Base-by-base conservation (phyloP, 2,888 invertebrate genomes). In the Diplazon laetatorius region DNA sequence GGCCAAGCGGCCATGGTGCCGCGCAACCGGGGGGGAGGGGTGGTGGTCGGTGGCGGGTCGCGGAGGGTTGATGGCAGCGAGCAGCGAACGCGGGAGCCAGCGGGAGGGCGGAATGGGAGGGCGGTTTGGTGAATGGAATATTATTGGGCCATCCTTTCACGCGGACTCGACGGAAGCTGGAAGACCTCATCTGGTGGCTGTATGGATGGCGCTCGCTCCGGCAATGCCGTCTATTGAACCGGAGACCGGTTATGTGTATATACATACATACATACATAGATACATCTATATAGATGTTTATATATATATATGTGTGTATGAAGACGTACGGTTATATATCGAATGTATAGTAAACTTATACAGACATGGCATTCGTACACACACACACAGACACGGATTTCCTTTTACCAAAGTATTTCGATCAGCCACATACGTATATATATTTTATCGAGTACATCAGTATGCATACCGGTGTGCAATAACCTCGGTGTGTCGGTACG, bases 101-200 rank as follows among this genome's bases (percentile, higher is more conserved):
- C 82, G 82, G 80, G 78, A 72, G 46, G 73, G 59, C 18, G 69
- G 69, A 80, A 82, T 78, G 80, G 83, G 80, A 66, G 85, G 85
- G 82, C 80, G 87, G 84, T 88, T 89, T 85, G 86, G 86, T 90
- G 90, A 91, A 91, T 91, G 90, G 90, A 90, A 91, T 91, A 91
- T 91, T 91, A 91, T 91, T 91, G 91, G 90, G 90, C 89, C 90
- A 90, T 91, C 91, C 90, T 91, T 91, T 90, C 90, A 90, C 90
- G 89, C 90, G 90, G 90, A 90, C 89, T 90, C 90, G 87, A 87
- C 90, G 89, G 90, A 90, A 90, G 89, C 90, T 88, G 85, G 89
- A 89, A 90, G 91, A 91, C 90, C 91, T 91, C 90, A 91, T 90
- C 90, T 90, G 88, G 88, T 85, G 85, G 83, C 86, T 89, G 85